Evolutionary conservation across 2,888 invertebrate species (phyloP).

Genomic region (Cremastinae sp.): DNA sequence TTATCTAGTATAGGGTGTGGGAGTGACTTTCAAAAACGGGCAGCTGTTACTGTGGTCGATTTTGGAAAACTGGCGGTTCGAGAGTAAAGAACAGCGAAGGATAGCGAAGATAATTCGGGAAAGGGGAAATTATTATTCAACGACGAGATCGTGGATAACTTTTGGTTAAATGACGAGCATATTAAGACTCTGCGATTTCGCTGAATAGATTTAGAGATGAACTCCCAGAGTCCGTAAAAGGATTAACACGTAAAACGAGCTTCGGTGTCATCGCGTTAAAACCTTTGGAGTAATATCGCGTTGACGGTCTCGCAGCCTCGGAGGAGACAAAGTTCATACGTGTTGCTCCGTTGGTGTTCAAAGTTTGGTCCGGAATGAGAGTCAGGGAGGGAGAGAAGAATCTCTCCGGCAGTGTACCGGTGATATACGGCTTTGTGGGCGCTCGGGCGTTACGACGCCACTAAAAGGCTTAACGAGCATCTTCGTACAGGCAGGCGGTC

Average conservation of each 20-base stretch:
- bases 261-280: slow-evolving; percentile 20
- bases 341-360: slow-evolving; percentile 22
- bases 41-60: too few species aligned
- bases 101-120: too few species aligned
- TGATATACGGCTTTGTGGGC: slow-evolving; percentile 77
- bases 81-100: too few species aligned
- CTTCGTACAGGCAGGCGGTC: slow-evolving; percentile 75
- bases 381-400: slow-evolving; percentile 19
- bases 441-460: slow-evolving; percentile 76
- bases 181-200: too few species aligned
- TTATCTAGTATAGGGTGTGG: too few species aligned
- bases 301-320: slow-evolving; percentile 13
- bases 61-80: too few species aligned
- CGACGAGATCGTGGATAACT: too few species aligned
- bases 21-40: too few species aligned
- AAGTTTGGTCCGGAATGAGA: slow-evolving; percentile 17
- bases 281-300: slow-evolving; percentile 32
- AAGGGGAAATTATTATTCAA: too few species aligned
- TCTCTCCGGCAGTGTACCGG: slow-evolving; percentile 60
- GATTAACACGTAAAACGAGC: slow-evolving; percentile 6
- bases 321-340: slow-evolving; percentile 28
- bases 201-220: slow-evolving; percentile 2
- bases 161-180: too few species aligned
- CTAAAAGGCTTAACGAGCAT: slow-evolving; percentile 80
- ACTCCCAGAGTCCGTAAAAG: slow-evolving; percentile 12